Base-by-base conservation (phyloP, 2,888 invertebrate genomes). In the Napeogenes inachia region DNA sequence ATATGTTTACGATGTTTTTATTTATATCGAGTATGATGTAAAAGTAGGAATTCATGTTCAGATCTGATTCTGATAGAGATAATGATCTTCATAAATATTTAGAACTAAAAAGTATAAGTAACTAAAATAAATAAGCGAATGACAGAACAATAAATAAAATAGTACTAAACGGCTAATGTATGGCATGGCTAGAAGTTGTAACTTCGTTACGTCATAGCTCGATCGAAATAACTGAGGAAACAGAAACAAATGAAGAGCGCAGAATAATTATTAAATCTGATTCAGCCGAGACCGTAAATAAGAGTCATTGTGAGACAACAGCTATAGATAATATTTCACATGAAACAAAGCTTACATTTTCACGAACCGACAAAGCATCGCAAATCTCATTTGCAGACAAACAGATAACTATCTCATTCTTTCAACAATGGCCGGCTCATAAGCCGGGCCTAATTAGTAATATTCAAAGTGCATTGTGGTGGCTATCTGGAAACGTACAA, bases 371-470 rank as follows among this genome's bases (percentile, higher is more conserved):
- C 89, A 88, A 87, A 87, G 87, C 81, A 84, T 88, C 88, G 89
- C 88, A 87, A 88, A 89, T 88, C 89, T 87, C 85, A 87, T 84
- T 87, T 84, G 87, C 86, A 82, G 86, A 86, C 87, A 81, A 81
- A 78, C 83, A 84, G 89, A 89, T 89, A 87, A 84, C 85, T 85
- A 89, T 89, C 89, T 88, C 82, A 84, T 85, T 88, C 87, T 89
- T 89, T 86, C 88, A 86, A 90, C 88, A 89, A 89, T 89, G 87
- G 87, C 79, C 81, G 80, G 79, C 82, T 88, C 88, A 90, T 90
- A 89, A 89, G 87, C 83, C 82, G 85, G 77, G 82, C 85, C 89
- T 90, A 90, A 89, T 90, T 90, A 90, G 89, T 89, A 89, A 89
- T 90, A 89, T 89, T 87, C 87, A 84, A 79, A 82, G 83, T 84